These are phyloP conservation scores for Lampropteryx suffumata DNA, from an alignment of 2,888 invertebrate species.

Conservation along the genomic window DNA sequence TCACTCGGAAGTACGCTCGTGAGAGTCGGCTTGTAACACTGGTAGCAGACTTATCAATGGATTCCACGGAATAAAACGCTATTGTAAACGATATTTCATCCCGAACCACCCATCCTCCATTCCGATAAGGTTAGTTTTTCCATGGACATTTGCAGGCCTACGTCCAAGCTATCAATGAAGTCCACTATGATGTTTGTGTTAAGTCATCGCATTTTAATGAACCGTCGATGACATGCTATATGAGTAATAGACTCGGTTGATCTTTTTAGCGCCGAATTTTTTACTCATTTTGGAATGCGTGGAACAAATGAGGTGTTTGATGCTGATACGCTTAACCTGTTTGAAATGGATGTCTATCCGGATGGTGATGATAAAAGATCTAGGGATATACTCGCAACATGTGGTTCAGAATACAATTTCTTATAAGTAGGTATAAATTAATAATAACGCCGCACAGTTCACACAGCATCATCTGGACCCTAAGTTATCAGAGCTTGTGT, in stretches of 20 bases:
- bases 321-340: slow-evolving; percentile 52
- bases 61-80: slow-evolving; percentile 78
- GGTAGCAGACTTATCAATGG: slow-evolving; percentile 82
- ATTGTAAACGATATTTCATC: slow-evolving; percentile 75
- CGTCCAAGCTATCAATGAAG: slow-evolving; percentile 82
- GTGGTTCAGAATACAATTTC: no score
- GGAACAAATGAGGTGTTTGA: slow-evolving; percentile 58
- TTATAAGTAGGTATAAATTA: no score
- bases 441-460: no score
- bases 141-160: slow-evolving; percentile 56
- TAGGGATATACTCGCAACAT: not conserved
- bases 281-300: slow-evolving; percentile 64
- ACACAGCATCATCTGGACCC: no score
- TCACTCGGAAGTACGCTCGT: slow-evolving; percentile 53
- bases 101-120: slow-evolving; percentile 52
- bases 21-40: slow-evolving; percentile 77
- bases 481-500: no score
- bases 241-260: slow-evolving; percentile 80
- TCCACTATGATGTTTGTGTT: slow-evolving; percentile 79
- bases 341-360: slow-evolving; percentile 15
- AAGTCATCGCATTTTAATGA: slow-evolving; percentile 83
- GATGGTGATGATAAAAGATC: not conserved
- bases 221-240: slow-evolving; percentile 81
- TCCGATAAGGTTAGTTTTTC: slow-evolving; percentile 46
- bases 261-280: slow-evolving; percentile 80